Base-by-base conservation (phyloP, 2,113 vertebrate genomes). In the Typhlomys cinereus region DNA sequence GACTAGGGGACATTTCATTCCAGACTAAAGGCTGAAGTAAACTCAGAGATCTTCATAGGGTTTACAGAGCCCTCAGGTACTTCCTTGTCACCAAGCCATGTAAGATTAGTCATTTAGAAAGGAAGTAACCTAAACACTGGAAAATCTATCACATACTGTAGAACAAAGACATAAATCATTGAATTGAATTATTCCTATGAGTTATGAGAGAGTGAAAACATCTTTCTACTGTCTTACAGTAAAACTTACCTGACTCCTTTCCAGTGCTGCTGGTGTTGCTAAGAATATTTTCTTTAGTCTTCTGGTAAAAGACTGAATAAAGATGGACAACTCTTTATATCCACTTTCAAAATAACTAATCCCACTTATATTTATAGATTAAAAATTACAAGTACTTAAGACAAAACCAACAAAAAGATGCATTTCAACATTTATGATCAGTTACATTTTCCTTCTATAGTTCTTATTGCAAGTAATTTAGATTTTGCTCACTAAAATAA, bases 381-480 rank as follows among this genome's bases (percentile, higher is more conserved):
- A 39, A 48, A 85, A 36, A n/a, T 75, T 88, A 27, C 92, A 94
- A 87, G 14, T 29, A 7, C 73, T 80, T 84, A 66, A 84, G 62
- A 64, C 18, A 87, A 46, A 75, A 59, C 48, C 59, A 85, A 76
- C 12, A 62, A 61, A 90, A 94, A 89, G 36, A 36, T 75, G 4
- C 48, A 11, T 85, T 92, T 88, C 71, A 90, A 85, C 44, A 59
- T 90, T 90, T 71, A 7, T 88, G 61, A 85, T 50, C 54, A 88
- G 25, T 88, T 90, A 79, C 67, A 81, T 70, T 64, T 82, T 79
- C 80, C 93, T 79, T 86, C 50, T 82, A 29, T 7, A 69, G 15
- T 48, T 95, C n/a, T 57, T 79, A n/a, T n/a, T n/a, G n/a, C n/a
- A 89, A 94, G 54, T 89, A 89, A 83, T 91, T 89, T 86, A 11